A percentile compares a stretch with the other conserved stretches of the same genome.
Conservation (phyloP, 2,888 invertebrate genomes). For the Erannis defoliaria region DNA sequence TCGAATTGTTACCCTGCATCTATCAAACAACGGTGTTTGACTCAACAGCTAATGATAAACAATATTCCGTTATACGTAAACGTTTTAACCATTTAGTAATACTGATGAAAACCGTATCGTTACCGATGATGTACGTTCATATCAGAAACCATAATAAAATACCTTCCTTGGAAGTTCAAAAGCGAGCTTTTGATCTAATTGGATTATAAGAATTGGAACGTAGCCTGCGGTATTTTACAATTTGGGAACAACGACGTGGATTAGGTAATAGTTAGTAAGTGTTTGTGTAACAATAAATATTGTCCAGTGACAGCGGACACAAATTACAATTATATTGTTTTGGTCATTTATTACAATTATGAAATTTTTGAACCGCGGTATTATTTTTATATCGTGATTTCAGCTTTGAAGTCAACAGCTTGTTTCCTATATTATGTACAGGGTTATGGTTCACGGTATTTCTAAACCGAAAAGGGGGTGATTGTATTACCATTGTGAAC, state of each 20-base stretch:
- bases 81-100: slow-evolving; percentile 29
- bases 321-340: slow-evolving; percentile 36
- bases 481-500: too few relatives aligned
- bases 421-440: not conserved
- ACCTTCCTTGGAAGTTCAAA: slow-evolving; percentile 42
- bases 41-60: slow-evolving; percentile 12
- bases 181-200: slow-evolving; percentile 32
- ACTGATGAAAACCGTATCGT: slow-evolving; percentile 41
- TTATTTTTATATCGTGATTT: slow-evolving; percentile 15
- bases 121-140: slow-evolving; percentile 40
- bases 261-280: slow-evolving; percentile 13
- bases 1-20: not conserved
- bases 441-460: too few relatives aligned
- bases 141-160: slow-evolving; percentile 37
- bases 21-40: not conserved
- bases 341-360: slow-evolving; percentile 27
- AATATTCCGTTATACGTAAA: slow-evolving; percentile 9
- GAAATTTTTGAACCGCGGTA: slow-evolving; percentile 12
- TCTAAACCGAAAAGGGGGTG: too few relatives aligned
- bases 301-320: slow-evolving; percentile 34
- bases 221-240: slow-evolving; percentile 44
- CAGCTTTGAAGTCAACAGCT: not conserved
- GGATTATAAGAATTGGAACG: slow-evolving; percentile 29
- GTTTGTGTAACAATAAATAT: slow-evolving; percentile 38
- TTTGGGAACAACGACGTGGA: slow-evolving; percentile 28